Evolutionary conservation across 2,888 invertebrate genomes (phyloP).

Genomic region (Balanococcus diminutus): DNA sequence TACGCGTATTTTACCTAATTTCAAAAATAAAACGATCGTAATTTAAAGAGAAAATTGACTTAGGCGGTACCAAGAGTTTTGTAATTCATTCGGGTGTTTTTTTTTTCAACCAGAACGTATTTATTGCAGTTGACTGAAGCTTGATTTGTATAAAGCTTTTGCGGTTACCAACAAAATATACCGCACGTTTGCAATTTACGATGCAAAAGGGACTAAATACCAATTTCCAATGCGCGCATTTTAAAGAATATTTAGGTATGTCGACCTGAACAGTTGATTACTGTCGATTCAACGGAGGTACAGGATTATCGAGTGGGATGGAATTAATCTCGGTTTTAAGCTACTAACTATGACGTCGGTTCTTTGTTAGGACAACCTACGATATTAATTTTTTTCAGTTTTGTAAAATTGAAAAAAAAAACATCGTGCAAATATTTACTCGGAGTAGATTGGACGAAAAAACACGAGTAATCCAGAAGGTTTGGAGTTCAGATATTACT

Average conservation of each 20-base stretch:
- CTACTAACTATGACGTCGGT: neutral
- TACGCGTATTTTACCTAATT: neutral
- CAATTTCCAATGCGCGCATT: neutral
- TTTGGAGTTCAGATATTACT: neutral
- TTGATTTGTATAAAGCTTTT: neutral
- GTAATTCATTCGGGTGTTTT: neutral
- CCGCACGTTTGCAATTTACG: slow-evolving; percentile 9
- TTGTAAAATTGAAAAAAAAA: neutral
- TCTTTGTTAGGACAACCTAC: neutral
- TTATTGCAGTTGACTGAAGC: neutral
- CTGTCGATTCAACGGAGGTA: neutral
- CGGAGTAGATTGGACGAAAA: neutral
- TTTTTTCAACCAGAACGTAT: neutral
- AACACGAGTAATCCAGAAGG: neutral
- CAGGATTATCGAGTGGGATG: neutral
- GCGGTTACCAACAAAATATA: neutral
- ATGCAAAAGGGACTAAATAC: neutral
- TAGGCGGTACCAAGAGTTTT: neutral
- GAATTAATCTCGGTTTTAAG: neutral
- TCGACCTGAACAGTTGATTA: neutral
- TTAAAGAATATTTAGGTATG: neutral
- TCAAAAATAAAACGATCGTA: neutral
- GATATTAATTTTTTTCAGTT: neutral
- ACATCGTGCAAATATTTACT: neutral
- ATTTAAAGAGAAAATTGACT: neutral